These are phyloP conservation scores for Hermodice carunculata DNA, from an alignment of 2,888 invertebrate species.

Conservation along the genomic window DNA sequence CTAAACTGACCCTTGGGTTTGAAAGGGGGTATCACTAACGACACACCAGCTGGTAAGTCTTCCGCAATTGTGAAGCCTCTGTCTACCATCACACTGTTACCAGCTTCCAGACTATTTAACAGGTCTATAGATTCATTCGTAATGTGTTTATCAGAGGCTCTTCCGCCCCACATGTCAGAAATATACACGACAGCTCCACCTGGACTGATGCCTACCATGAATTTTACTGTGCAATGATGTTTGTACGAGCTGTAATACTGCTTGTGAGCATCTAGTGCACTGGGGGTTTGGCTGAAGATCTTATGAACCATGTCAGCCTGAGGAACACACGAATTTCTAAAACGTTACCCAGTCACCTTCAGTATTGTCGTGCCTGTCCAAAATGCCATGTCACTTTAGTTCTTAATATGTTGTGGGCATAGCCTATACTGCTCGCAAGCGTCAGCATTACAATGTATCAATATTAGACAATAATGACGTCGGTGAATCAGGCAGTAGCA, in stretches of 20 bases:
- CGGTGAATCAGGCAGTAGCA: no score
- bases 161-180: constrained; percentile 25
- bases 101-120: constrained; percentile 7
- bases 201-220: constrained; percentile 30
- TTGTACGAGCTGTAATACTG: constrained; percentile 29
- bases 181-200: constrained; percentile 29
- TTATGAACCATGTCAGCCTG: no score
- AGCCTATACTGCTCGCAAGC: no score
- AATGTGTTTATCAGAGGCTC: constrained; percentile 29
- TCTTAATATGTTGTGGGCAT: no score
- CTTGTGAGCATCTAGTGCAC: no score
- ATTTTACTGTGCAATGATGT: constrained; percentile 17
- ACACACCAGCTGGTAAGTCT: constrained; percentile 20
- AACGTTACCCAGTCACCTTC: no score
- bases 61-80: constrained; percentile 20
- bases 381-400: no score
- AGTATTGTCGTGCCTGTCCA: no score
- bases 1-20: constrained; percentile 26
- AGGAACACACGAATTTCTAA: no score
- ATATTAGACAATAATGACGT: no score
- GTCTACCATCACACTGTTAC: constrained; percentile 30
- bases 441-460: no score
- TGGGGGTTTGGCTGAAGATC: no score
- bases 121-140: constrained; percentile 11
- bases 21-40: constrained; percentile 26